phyloP scores from a whole-genome alignment of 2,113 vertebrate genomes.

The Cephalopholis sonnerati region DNA sequence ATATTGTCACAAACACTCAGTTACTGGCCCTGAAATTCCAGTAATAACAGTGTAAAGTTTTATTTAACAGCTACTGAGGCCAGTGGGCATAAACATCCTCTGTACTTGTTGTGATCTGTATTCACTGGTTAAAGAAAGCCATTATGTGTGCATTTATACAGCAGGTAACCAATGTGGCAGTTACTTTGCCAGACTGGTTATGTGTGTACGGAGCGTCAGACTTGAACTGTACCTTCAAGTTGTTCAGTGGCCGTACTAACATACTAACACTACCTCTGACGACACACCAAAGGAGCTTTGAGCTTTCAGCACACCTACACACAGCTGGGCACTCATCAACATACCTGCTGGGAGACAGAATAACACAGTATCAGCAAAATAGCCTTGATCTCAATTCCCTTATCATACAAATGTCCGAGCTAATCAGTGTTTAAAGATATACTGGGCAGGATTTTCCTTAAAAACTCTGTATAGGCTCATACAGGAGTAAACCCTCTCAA shows the following conservation, averaged over 20 bases:
- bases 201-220: neutral
- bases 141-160: neutral
- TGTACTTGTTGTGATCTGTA: neutral
- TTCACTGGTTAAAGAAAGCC: neutral
- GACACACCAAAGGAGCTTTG: neutral
- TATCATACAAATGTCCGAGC: neutral
- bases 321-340: conserved; percentile 50
- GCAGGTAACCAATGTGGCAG: too few relatives aligned
- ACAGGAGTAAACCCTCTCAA: too few relatives aligned
- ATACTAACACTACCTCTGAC: conserved; percentile 42
- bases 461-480: too few relatives aligned
- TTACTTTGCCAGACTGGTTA: neutral
- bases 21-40: neutral
- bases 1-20: too few relatives aligned
- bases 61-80: neutral
- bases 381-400: neutral
- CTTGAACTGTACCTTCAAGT: conserved; percentile 25
- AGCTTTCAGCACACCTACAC: conserved; percentile 21
- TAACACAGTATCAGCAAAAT: conserved; percentile 34
- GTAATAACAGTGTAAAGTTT: neutral
- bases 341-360: conserved; percentile 82
- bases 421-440: too few relatives aligned
- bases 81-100: neutral
- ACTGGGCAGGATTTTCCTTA: too few relatives aligned
- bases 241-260: conserved; percentile 4